Base-by-base conservation (phyloP, 2,888 invertebrate genomes). In the Stenotaenia linearis region DNA sequence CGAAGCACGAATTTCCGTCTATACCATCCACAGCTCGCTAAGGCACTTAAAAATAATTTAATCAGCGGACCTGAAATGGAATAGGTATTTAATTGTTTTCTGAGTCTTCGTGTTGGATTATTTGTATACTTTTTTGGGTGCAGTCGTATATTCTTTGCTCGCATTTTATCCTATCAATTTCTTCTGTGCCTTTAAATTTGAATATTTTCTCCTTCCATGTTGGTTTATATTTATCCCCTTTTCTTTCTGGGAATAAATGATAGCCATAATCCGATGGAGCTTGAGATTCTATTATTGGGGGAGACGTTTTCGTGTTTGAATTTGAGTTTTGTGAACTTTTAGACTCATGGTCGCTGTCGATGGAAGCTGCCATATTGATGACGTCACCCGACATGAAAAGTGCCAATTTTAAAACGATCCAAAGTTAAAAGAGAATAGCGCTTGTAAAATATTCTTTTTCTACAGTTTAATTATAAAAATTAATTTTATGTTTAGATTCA, bases 31-130 rank as follows among this genome's bases (percentile, higher is more conserved):
- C 92, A 90, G 83, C 90, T 90, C 85, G 91, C 93, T 10, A 96
- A 86, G 15, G 96, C 96, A 78, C 91, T 91, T 89, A 95, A 89
- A 93, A 96, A 92, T 23, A 95, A 86, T 86, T 93, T 93, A 0
- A 96, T 92, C 45, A 95, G 86, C 1, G 94, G 91, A 89, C 90
- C 92, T 92, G 83, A 35, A 85, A 85, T 15, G 1, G 0, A 80
- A n/a, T 80, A 82, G 80, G 18, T 35, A 10, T 21, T n/a, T n/a
- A 12, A 9, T 37, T 37, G 23, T 18, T 77, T 35, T 40, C 23
- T 2, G n/a, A 18, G n/a, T 40, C 3, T 12, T 75, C 15, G 32
- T 30, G 3, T 12, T n/a, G n/a, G 12, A 75, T 28, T 1, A 75
- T 23, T 75, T 78, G 7, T 28, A 18, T 81, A 84, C 85, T 94